Evolutionary conservation across 1,140 invertebrate species (phyloP).

Genomic region (Philotrypesis tridentata): DNA sequence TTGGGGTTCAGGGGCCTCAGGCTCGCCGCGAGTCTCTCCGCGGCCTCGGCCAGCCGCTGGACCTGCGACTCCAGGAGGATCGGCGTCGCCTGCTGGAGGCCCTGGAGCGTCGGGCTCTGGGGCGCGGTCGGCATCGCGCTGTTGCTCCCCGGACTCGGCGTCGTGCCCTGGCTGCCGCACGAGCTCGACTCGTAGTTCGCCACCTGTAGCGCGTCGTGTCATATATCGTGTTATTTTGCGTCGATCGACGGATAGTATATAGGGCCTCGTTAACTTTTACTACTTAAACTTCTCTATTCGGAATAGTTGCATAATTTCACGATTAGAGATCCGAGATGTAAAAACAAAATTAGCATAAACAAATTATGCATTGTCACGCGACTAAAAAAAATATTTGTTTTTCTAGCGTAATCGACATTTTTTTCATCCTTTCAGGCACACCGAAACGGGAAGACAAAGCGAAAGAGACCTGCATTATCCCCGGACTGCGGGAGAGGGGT

Average conservation of each 20-base stretch:
- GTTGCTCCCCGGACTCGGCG: constrained; percentile 68
- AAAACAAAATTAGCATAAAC: too few relatives aligned
- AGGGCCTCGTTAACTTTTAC: too few relatives aligned
- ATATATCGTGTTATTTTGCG: neutral
- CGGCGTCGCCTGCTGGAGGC: constrained; percentile 80
- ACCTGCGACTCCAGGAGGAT: constrained; percentile 89
- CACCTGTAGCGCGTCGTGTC: constrained; percentile 61
- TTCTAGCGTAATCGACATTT: too few relatives aligned
- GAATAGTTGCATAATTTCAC: too few relatives aligned
- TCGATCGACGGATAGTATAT: too few relatives aligned
- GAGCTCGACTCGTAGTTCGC: constrained; percentile 69
- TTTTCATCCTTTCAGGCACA: too few relatives aligned
- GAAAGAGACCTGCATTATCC: constrained; percentile 12
- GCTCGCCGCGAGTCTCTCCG: constrained; percentile 86
- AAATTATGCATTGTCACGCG: too few relatives aligned
- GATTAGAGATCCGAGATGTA: too few relatives aligned
- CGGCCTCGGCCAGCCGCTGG: constrained; percentile 85
- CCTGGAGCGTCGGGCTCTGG: constrained; percentile 75
- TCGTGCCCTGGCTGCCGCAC: constrained; percentile 67
- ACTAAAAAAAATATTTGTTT: too few relatives aligned
- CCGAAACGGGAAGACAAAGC: neutral
- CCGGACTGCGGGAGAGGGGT: constrained; percentile 32
- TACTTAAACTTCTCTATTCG: too few relatives aligned
- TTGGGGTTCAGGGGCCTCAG: constrained; percentile 91
- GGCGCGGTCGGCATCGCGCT: constrained; percentile 72